These are phyloP conservation scores for Dione juno DNA, from an alignment of 2,888 invertebrate species.

Conservation along the genomic window DNA sequence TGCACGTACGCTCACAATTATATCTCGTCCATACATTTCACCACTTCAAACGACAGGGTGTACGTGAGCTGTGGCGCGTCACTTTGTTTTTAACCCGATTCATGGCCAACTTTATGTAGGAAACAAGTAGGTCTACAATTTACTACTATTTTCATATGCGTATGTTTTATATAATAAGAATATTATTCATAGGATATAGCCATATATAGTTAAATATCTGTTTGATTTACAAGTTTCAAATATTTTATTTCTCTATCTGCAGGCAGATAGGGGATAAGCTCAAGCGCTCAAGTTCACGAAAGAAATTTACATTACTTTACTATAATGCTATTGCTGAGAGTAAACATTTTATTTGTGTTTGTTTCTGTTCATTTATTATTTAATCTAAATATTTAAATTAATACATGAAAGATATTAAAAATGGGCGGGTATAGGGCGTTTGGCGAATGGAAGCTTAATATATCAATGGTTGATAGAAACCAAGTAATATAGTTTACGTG, in stretches of 20 bases:
- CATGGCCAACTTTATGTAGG: constrained; percentile 64
- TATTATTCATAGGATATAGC: not conserved
- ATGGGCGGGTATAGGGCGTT: not conserved
- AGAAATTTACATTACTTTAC: no score
- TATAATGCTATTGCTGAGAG: no score
- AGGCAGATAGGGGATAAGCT: no score
- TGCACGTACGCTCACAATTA: not conserved
- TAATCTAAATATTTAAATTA: no score
- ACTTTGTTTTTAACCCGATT: constrained; percentile 46
- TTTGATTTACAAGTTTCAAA: no score
- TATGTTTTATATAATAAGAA: constrained; percentile 1
- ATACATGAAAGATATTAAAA: no score
- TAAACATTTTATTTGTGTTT: no score
- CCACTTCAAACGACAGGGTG: constrained; percentile 32
- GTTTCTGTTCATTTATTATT: no score
- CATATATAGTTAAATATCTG: no score
- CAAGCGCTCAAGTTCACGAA: no score
- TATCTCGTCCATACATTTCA: constrained; percentile 26
- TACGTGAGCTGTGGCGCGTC: constrained; percentile 54
- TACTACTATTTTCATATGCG: constrained; percentile 1
- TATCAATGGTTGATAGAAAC: not conserved
- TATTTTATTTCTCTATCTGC: no score
- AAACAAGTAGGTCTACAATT: constrained; percentile 53
- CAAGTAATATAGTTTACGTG: not conserved
- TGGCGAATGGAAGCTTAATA: not conserved